These are phyloP conservation scores for Scaptomyza caliginosa DNA, from an alignment of 2,888 invertebrate genomes.

Conservation along the genomic window DNA sequence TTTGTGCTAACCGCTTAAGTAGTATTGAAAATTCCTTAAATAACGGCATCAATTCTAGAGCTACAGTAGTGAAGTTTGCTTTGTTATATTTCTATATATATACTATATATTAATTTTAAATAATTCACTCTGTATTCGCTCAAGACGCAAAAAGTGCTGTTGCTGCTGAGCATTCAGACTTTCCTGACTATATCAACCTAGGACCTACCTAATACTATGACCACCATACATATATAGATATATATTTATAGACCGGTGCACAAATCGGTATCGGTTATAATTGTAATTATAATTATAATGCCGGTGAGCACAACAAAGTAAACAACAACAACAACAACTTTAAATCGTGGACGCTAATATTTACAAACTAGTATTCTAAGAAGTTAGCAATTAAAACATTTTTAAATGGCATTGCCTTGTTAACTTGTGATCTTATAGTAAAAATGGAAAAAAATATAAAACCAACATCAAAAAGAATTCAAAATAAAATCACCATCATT, in stretches of 20 bases:
- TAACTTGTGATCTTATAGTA: constrained; percentile 44
- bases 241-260: neutral
- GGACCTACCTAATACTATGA: constrained; percentile 14
- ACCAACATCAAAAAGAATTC: too few relatives aligned
- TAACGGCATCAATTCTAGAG: neutral
- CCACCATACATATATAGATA: constrained; percentile 7
- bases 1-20: neutral
- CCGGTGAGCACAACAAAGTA: neutral
- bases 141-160: constrained; percentile 2
- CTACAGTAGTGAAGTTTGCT: neutral
- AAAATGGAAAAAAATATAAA: constrained; percentile 24
- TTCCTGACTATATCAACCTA: constrained; percentile 12
- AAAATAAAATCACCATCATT: constrained; percentile 9
- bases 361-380: constrained; percentile 16
- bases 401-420: constrained; percentile 20
- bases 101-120: neutral
- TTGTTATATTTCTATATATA: neutral
- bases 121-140: neutral
- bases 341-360: neutral
- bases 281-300: constrained; percentile 1
- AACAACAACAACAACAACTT: constrained; percentile 6
- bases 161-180: constrained; percentile 11
- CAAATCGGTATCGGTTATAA: constrained; percentile 1
- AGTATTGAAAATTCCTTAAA: neutral
- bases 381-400: constrained; percentile 34